phyloP scores from a whole-genome alignment of 2,797 vertebrate genomes.

The Enteromius thamalakanensis region DNA sequence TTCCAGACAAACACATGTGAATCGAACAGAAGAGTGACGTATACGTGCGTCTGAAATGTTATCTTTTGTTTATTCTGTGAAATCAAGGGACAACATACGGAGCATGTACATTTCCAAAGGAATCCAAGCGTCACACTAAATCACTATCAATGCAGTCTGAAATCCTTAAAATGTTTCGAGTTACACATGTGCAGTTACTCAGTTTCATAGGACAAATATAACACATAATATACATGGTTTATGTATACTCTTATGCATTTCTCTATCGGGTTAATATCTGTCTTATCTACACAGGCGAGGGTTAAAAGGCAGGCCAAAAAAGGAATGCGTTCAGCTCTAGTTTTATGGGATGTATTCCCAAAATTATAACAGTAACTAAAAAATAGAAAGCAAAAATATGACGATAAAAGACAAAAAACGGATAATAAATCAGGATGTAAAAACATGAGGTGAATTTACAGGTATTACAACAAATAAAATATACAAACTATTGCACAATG shows the following conservation, averaged over 20 bases:
- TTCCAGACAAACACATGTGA: neutral
- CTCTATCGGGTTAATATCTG: constrained; percentile 67
- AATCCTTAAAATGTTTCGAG: constrained; percentile 66
- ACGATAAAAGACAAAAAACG: constrained; percentile 58
- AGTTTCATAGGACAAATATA: constrained; percentile 78
- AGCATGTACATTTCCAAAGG: constrained; percentile 77
- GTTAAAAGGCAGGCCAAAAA: constrained; percentile 57
- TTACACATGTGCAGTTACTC: constrained; percentile 67
- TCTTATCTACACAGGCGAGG: constrained; percentile 61
- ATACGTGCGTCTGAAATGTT: constrained; percentile 68
- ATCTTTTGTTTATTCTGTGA: constrained; percentile 80
- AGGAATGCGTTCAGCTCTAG: constrained; percentile 56
- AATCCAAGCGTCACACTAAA: constrained; percentile 66
- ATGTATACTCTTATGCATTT: constrained; percentile 72
- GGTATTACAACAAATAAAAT: constrained; percentile 66
- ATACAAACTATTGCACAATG: constrained; percentile 80
- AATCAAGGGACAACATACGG: constrained; percentile 79
- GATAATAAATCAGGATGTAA: constrained; percentile 43
- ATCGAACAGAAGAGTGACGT: constrained; percentile 28
- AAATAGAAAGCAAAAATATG: constrained; percentile 50
- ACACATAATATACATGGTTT: constrained; percentile 75
- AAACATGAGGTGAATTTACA: constrained; percentile 66
- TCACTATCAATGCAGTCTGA: constrained; percentile 62
- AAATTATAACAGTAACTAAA: constrained; percentile 53
- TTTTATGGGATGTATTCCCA: constrained; percentile 40